A percentile compares a stretch with the other conserved stretches of the same genome.
These are phyloP conservation scores for Dicrurus megarhynchus DNA, from an alignment of 2,113 vertebrate species.

Conservation along the genomic window DNA sequence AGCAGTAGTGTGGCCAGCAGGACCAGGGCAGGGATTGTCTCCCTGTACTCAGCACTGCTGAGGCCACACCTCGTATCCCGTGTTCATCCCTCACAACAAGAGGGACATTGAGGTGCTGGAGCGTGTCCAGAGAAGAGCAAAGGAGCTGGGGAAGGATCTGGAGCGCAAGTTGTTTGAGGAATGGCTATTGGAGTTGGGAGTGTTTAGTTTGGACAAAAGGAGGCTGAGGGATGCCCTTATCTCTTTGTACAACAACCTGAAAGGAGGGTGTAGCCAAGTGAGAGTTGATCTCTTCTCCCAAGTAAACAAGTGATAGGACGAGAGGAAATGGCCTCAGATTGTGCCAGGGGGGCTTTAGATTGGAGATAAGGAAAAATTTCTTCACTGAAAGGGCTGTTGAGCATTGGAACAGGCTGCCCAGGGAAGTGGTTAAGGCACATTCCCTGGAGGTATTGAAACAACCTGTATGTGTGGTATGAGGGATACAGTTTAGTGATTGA, in stretches of 20 bases:
- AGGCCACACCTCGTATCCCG: not conserved
- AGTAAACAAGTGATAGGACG: not conserved
- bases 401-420: not conserved
- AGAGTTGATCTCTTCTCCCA: not conserved
- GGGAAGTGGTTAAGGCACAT: not conserved
- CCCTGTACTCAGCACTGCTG: rapidly evolving
- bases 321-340: not conserved
- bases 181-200: rapidly evolving
- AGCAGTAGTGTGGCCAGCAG: not conserved
- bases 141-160: rapidly evolving
- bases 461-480: not conserved
- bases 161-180: not conserved
- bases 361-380: not conserved
- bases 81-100: rapidly evolving
- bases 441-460: not conserved
- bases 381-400: not conserved
- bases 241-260: not conserved
- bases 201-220: not conserved
- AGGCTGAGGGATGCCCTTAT: not conserved
- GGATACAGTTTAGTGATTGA: not conserved
- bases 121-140: not conserved
- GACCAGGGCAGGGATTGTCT: not conserved
- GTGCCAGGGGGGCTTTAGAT: not conserved
- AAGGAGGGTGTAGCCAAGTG: not conserved
- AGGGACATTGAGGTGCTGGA: not conserved